Evolutionary conservation across 2,888 invertebrate genomes (phyloP), one percentile per base, ranked within the genome.

Genomic region (Neoscelio sp.): DNA sequence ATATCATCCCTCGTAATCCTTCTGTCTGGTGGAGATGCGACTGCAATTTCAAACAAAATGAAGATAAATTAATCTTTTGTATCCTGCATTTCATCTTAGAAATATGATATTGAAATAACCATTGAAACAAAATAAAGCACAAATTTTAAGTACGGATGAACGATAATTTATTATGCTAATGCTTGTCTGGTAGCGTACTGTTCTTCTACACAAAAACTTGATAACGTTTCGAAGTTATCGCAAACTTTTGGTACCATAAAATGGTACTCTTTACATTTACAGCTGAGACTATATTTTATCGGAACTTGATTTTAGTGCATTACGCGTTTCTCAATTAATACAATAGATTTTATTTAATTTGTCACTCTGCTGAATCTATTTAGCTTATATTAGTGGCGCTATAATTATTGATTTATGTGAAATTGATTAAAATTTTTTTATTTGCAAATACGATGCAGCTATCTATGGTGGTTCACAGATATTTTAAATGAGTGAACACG

Each of bases 11-110:
- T 93, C 83, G 93, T 89, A 87, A 89, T 92, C 89, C 92, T 90
- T 89, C 93, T 92, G 90, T 95, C 96, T 84, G 96, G 96, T 83
- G 96, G 95, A 91, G 95, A 96, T 91, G 96, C 96, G 92, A 96
- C 96, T 96, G 94, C 70, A 94, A 95, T 89, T 90, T 90, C 70
- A 80, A 76, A 82, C 67, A 33, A 71, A 70, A 85, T 35, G 46
- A 48, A 20, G 15, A 50, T 18, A 48, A 67, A 52, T 74, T 68
- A 64, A 73, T 65, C 60, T 70, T 48, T 33, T 62, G 48, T 13
- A 38, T 33, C 12, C 28, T 7, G 6, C 23, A 52, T 33, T 60
- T 50, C 28, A 58, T 28, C 15, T 4, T 18, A 17, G 33, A 44
- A 62, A 48, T 40, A 35, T 30, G 26, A 44, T 54, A 71, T 71